Conservation (phyloP, 2,113 vertebrate species). For the Periophthalmus modestus region DNA sequence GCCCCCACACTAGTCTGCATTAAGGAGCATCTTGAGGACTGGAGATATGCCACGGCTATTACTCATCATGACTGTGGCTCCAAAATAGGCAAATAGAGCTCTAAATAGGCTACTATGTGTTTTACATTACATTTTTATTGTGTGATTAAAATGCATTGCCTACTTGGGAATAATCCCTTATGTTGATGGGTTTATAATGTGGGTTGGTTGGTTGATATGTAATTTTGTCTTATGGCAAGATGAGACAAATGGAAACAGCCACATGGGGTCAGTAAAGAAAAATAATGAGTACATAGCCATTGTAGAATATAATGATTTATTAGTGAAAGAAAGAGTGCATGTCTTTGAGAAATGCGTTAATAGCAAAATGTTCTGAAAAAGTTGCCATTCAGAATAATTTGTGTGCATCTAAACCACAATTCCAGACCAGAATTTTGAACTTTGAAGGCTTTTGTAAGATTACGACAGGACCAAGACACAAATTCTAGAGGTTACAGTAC, state of each 20-base stretch:
- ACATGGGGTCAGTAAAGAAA: too few relatives aligned
- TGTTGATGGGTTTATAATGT: neutral
- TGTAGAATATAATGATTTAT: neutral
- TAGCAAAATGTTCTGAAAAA: too few relatives aligned
- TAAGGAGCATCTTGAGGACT: constrained; percentile 38
- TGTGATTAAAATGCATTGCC: neutral
- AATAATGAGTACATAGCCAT: neutral
- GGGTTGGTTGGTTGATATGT: neutral
- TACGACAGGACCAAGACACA: neutral
- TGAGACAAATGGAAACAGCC: too few relatives aligned
- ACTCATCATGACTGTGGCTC: constrained; percentile 10
- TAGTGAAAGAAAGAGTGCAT: neutral
- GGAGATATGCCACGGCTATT: constrained; percentile 10
- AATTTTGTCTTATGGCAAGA: neutral
- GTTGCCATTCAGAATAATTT: too few relatives aligned
- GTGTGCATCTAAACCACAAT: too few relatives aligned
- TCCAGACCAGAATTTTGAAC: neutral
- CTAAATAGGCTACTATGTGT: neutral
- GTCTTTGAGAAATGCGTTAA: neutral
- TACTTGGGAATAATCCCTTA: neutral
- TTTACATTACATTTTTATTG: neutral
- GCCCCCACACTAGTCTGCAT: constrained; percentile 8
- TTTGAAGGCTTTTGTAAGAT: neutral
- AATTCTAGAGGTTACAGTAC: too few relatives aligned
- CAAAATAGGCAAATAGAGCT: constrained; percentile 3